Evolutionary conservation across 2,797 vertebrate species (phyloP).

Genomic region (Malurus leucopterus): DNA sequence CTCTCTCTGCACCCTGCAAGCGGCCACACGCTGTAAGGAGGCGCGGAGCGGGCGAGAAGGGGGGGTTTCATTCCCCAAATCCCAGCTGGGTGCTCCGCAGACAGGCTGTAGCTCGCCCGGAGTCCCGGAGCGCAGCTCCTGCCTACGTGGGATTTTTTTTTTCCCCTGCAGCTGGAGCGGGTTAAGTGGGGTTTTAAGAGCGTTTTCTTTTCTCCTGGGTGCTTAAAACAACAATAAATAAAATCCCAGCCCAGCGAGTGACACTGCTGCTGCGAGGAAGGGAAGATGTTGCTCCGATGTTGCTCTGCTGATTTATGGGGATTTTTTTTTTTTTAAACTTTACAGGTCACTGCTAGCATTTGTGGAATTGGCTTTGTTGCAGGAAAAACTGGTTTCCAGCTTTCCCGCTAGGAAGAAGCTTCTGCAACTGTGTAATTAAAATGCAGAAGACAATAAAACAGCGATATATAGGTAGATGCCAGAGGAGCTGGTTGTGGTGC

Average conservation of each 20-base stretch:
- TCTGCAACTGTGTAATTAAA: not conserved
- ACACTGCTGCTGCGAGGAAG: not conserved
- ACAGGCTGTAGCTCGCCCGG: not conserved
- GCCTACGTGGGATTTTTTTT: not conserved
- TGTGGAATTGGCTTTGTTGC: conserved; percentile 18
- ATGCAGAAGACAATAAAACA: not conserved
- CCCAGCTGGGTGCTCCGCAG: not conserved
- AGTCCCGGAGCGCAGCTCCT: fast-evolving
- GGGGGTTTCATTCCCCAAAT: not conserved
- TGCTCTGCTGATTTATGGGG: conserved; percentile 20
- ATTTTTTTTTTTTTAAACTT: not conserved
- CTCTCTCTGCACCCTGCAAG: not conserved
- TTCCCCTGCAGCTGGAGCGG: not conserved
- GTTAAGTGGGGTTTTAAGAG: conserved; percentile 15
- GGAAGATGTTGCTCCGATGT: not conserved
- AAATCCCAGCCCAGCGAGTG: not conserved
- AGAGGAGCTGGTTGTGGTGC: not conserved
- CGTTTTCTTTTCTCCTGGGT: not conserved
- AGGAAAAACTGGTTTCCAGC: conserved; percentile 39
- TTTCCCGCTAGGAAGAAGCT: not conserved
- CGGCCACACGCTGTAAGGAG: not conserved
- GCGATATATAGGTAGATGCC: not conserved
- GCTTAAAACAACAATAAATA: conserved; percentile 23
- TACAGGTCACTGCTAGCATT: conserved; percentile 28
- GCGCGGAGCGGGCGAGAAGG: not conserved